These are phyloP conservation scores for Dryocosmus kuriphilus DNA, from an alignment of 2,888 invertebrate genomes.

Conservation along the genomic window DNA sequence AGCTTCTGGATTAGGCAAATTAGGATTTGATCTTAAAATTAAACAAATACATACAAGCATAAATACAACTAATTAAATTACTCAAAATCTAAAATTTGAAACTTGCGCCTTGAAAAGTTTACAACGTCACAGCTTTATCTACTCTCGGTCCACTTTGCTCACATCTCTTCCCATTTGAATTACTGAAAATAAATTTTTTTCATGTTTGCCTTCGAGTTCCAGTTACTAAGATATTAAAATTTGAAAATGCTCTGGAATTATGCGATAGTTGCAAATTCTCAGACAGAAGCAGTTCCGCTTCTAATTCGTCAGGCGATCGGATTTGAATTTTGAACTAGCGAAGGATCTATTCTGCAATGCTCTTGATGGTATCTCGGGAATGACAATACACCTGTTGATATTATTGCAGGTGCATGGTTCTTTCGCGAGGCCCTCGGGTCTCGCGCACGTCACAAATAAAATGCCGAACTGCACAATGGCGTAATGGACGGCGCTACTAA, in stretches of 20 bases:
- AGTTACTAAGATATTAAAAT: background rate
- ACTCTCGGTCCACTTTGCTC: no score
- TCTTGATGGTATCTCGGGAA: background rate
- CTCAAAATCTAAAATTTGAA: no score
- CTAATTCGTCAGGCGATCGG: background rate
- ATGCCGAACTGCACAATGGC: constrained; percentile 49
- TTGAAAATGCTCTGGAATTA: background rate
- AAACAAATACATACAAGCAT: no score
- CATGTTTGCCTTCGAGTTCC: no score
- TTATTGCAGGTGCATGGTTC: constrained; percentile 1
- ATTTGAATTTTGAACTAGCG: background rate
- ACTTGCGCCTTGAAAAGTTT: no score
- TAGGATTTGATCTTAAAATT: no score
- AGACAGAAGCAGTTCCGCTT: background rate
- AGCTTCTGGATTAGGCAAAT: no score
- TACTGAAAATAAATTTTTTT: no score
- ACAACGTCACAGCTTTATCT: no score
- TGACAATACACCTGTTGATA: constrained; percentile 18
- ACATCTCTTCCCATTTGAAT: no score
- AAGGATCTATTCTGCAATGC: background rate
- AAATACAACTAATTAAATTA: no score
- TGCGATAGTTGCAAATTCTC: background rate
- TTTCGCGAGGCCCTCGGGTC: background rate
- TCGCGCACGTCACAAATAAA: background rate
- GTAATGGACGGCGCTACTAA: constrained; percentile 48